Base-by-base conservation (phyloP, 2,888 invertebrate species). In the Chloromyia formosa region DNA sequence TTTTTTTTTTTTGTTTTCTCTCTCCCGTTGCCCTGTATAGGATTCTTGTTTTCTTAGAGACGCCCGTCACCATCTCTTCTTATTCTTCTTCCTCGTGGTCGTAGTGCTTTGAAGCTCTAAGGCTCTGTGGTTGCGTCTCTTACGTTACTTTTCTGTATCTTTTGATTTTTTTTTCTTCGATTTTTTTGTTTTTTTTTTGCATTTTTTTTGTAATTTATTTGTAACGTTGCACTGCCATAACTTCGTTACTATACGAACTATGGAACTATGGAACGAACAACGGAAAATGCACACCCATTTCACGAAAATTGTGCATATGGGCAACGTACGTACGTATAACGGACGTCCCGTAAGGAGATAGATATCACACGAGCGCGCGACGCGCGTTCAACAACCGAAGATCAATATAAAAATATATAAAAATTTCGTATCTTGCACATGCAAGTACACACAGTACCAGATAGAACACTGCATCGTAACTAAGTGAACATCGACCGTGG, bases 231-330 rank as follows among this genome's bases (percentile, higher is more conserved):
- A 49, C 27, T 35, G 7, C 66, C 66, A 66, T 66, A 49, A 23
- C 66, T 10, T 42, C 49, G 45, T 66, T 66, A 66, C 66, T 66
- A 66, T n/a, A n/a, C n/a, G n/a, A n/a, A n/a, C n/a, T n/a, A n/a
- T n/a, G n/a, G n/a, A n/a, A n/a, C 20, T 66, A 35, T 49, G 12
- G 49, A 66, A 45, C 49, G 66, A 66, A 66, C 27, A 35, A 35
- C 66, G 66, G 66, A 49, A 66, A 66, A 66, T 66, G 66, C 66
- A 49, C 66, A 66, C n/a, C n/a, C 66, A 66, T 66, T 66, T 49
- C 66, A 66, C 66, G 14, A 62, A 58, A 49, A 49, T 49, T 49
- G 49, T n/a, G 49, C n/a, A n/a, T 35, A 20, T 45, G 66, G 35
- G 45, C 49, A 45, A 10, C 66, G 22, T 20, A 66, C 61, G 27